phyloP scores from a whole-genome alignment of 2,797 vertebrate genomes.

The Okamejei kenojei region DNA sequence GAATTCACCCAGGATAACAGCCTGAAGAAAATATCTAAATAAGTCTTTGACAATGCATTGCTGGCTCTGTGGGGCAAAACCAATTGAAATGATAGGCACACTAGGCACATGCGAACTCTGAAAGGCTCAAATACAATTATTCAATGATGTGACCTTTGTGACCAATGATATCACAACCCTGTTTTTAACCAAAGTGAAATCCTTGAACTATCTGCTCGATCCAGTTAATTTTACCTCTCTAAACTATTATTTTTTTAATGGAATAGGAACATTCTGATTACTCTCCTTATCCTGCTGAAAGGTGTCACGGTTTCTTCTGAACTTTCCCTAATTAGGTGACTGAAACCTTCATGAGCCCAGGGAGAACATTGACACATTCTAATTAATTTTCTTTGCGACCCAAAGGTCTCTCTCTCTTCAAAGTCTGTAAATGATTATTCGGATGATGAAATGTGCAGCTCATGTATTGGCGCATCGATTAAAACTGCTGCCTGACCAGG shows the following conservation, averaged over 20 bases:
- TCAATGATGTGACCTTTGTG: not conserved
- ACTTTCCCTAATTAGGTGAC: not conserved
- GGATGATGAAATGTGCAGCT: not conserved
- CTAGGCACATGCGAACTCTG: not conserved
- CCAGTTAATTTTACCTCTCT: not conserved
- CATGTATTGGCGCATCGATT: too few species aligned
- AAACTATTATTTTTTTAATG: not conserved
- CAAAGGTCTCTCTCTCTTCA: not conserved
- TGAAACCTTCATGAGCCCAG: not conserved
- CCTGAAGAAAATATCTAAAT: not conserved
- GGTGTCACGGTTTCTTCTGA: not conserved
- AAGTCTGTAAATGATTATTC: not conserved
- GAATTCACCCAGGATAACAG: not conserved
- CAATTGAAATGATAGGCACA: not conserved
- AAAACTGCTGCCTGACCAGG: too few species aligned
- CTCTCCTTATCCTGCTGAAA: not conserved
- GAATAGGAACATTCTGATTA: not conserved
- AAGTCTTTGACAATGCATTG: not conserved
- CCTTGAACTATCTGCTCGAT: not conserved
- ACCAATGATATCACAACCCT: not conserved
- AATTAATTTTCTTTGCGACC: not conserved
- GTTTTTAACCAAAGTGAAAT: not conserved
- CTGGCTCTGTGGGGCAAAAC: not conserved
- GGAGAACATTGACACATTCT: not conserved
- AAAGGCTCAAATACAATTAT: not conserved